A percentile compares a stretch with the other conserved stretches of the same genome.
These are phyloP conservation scores for Diplazon laetatorius DNA, from an alignment of 2,888 invertebrate species.

Conservation along the genomic window DNA sequence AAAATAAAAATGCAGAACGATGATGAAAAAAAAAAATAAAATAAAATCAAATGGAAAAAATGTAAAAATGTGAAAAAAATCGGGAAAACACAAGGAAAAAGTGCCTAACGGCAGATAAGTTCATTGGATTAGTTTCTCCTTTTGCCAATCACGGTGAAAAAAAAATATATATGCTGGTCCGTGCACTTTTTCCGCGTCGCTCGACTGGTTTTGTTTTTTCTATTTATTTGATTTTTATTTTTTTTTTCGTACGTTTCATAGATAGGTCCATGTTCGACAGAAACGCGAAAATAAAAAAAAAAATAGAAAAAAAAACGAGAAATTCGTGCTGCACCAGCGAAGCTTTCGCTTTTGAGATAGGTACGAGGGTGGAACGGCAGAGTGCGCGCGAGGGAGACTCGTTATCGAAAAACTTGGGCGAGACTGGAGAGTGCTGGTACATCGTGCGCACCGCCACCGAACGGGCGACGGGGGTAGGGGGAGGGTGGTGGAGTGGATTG, in stretches of 20 bases:
- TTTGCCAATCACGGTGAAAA: slow-evolving; percentile 55
- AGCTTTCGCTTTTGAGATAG: slow-evolving; percentile 42
- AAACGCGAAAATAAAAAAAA: too few species aligned
- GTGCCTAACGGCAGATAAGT: slow-evolving; percentile 37
- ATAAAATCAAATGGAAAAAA: not conserved
- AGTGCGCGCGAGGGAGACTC: slow-evolving; percentile 27
- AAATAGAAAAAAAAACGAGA: slow-evolving; percentile 13
- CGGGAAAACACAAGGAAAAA: slow-evolving; percentile 17
- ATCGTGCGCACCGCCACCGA: slow-evolving; percentile 3
- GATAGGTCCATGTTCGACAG: slow-evolving; percentile 22
- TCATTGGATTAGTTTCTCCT: slow-evolving; percentile 38
- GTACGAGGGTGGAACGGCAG: not conserved
- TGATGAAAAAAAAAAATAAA: not conserved
- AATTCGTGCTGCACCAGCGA: slow-evolving; percentile 12
- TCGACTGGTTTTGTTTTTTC: too few species aligned
- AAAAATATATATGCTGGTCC: slow-evolving; percentile 45
- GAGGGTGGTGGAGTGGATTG: slow-evolving; percentile 52
- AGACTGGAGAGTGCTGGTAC: slow-evolving; percentile 37
- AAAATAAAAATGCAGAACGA: not conserved
- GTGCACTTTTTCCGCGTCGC: slow-evolving; percentile 47
- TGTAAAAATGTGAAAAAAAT: not conserved
- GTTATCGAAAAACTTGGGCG: slow-evolving; percentile 44
- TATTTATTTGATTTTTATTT: too few species aligned
- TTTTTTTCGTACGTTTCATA: slow-evolving; percentile 3
- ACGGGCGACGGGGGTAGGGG: too few species aligned